These are phyloP conservation scores for Melanostigma gelatinosum DNA, from an alignment of 2,113 vertebrate genomes.

Conservation along the genomic window DNA sequence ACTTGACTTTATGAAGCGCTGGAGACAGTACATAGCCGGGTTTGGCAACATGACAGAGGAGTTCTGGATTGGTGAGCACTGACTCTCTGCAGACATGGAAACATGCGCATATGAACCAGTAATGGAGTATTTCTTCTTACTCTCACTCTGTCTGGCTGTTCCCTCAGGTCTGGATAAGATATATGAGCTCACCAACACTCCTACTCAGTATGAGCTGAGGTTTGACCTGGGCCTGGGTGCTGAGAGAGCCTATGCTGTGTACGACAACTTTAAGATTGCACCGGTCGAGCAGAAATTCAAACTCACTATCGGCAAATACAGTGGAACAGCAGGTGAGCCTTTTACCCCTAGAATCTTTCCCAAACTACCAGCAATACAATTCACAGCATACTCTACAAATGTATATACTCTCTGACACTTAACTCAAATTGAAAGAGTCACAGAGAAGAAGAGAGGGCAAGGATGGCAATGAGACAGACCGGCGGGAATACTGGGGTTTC, in stretches of 20 bases:
- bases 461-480: constrained; percentile 32
- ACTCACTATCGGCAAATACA: constrained; percentile 86
- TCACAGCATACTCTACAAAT: constrained; percentile 5
- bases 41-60: constrained; percentile 90
- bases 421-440: constrained; percentile 16
- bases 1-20: constrained; percentile 91
- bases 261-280: constrained; percentile 87
- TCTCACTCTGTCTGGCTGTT: constrained; percentile 19
- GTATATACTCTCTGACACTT: constrained; percentile 23
- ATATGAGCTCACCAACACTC: constrained; percentile 86
- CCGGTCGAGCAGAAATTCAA: constrained; percentile 85
- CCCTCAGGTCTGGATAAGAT: constrained; percentile 88
- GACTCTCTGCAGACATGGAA: constrained; percentile 23
- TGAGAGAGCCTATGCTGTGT: constrained; percentile 85
- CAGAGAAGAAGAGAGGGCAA: constrained; percentile 13
- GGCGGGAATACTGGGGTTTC: constrained; percentile 1
- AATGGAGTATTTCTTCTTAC: constrained; percentile 10
- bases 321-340: constrained; percentile 87
- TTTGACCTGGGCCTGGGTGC: constrained; percentile 84
- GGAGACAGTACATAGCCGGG: constrained; percentile 89
- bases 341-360: constrained; percentile 3
- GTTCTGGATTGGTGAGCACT: constrained; percentile 91
- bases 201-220: constrained; percentile 82
- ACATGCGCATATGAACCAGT: background rate
- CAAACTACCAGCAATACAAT: background rate